phyloP scores from a whole-genome alignment of 2,888 invertebrate species.

The Mycalesis mineus region DNA sequence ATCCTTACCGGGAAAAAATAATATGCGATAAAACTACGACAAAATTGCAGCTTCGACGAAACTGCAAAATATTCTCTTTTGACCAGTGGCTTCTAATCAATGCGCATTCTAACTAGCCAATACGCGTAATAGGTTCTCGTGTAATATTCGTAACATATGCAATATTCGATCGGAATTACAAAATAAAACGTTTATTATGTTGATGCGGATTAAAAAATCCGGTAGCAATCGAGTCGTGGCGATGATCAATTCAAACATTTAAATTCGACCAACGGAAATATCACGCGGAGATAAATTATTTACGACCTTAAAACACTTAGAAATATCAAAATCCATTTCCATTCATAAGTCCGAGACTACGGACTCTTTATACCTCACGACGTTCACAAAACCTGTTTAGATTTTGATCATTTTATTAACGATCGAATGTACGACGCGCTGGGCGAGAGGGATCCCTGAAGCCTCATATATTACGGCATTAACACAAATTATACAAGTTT shows the following conservation, averaged over 20 bases:
- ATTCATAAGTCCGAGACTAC: slow-evolving; percentile 69
- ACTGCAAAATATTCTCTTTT: not conserved
- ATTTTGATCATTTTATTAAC: slow-evolving; percentile 79
- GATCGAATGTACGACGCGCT: slow-evolving; percentile 62
- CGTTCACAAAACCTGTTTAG: slow-evolving; percentile 74
- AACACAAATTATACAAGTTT: slow-evolving; percentile 78
- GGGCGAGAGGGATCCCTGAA: slow-evolving; percentile 61
- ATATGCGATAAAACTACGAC: not conserved
- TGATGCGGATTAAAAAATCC: slow-evolving; percentile 60
- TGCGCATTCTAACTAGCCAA: not conserved
- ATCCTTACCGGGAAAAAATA: not conserved
- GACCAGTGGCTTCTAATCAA: not conserved
- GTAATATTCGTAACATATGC: not conserved
- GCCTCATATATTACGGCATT: slow-evolving; percentile 76
- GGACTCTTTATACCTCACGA: slow-evolving; percentile 61
- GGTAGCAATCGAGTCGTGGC: slow-evolving; percentile 63
- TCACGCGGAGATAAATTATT: slow-evolving; percentile 75
- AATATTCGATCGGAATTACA: slow-evolving; percentile 27
- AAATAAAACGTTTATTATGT: slow-evolving; percentile 43
- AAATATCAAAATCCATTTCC: slow-evolving; percentile 75
- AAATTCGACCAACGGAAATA: slow-evolving; percentile 72
- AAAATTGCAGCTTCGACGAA: no score
- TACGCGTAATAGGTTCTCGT: not conserved
- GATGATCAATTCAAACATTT: slow-evolving; percentile 61
- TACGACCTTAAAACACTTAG: slow-evolving; percentile 75